Conservation (phyloP, 2,113 vertebrate genomes). For the Catharus minimus region DNA sequence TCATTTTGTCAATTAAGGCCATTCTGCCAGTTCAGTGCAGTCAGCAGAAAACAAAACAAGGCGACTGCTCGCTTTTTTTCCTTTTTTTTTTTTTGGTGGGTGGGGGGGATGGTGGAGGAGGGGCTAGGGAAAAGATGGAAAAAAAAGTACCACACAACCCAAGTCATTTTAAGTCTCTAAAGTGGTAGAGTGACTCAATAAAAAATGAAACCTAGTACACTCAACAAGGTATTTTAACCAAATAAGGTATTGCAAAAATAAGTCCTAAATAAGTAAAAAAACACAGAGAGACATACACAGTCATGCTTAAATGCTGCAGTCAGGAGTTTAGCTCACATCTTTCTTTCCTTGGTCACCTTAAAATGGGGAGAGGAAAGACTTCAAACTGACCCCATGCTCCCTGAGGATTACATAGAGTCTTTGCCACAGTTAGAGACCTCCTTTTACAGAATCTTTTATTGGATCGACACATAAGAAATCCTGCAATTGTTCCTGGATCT, state of each 20-base stretch:
- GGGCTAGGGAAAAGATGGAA: neutral
- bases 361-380: neutral
- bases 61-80: neutral
- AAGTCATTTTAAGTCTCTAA: neutral
- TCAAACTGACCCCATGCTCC: neutral
- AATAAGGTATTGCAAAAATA: neutral
- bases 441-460: neutral
- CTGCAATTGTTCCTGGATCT: neutral
- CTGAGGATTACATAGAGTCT: neutral
- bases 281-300: neutral
- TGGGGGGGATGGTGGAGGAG: no score
- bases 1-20: conserved; percentile 61
- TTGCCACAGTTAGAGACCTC: neutral
- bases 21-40: conserved; percentile 3
- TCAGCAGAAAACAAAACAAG: conserved; percentile 46
- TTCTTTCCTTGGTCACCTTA: neutral
- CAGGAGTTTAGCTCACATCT: neutral
- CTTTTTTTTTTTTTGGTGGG: neutral
- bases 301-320: neutral
- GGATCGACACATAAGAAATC: neutral
- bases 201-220: neutral
- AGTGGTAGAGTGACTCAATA: conserved; percentile 17
- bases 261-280: neutral
- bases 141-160: neutral
- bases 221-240: neutral